phyloP scores from a whole-genome alignment of 2,113 vertebrate species.

The Felis chaus region DNA sequence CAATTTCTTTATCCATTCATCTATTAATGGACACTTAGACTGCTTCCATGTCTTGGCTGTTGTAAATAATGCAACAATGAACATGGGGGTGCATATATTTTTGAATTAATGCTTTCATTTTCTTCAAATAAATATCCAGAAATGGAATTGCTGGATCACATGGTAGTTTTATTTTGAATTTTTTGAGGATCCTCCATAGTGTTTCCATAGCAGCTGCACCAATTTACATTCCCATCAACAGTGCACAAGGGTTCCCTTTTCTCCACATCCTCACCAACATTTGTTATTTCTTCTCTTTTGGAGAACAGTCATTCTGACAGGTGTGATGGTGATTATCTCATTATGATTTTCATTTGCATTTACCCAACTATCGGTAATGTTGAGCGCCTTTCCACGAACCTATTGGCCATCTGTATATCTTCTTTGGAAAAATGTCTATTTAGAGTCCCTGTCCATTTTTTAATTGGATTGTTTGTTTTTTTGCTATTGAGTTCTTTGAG shows the following conservation, averaged over 20 bases:
- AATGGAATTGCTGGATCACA: not conserved
- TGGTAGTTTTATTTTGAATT: not conserved
- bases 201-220: not conserved
- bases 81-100: not conserved
- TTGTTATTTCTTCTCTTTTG: not conserved
- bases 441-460: not conserved
- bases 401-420: not conserved
- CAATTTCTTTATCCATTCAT: not conserved
- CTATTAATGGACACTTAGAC: not conserved
- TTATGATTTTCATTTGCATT: not conserved
- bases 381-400: not conserved
- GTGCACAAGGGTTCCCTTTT: not conserved
- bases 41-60: not conserved
- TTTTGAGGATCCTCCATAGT: not conserved
- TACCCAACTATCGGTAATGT: not conserved
- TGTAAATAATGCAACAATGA: not conserved
- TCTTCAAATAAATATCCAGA: not conserved
- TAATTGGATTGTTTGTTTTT: not conserved
- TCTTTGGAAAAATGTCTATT: not conserved
- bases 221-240: not conserved
- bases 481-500: not conserved
- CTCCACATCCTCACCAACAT: not conserved
- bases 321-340: not conserved
- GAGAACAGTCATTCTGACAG: not conserved
- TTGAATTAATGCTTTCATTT: not conserved